phyloP scores from a whole-genome alignment of 2,797 vertebrate species.

The Hapalemur alaotrensis region DNA sequence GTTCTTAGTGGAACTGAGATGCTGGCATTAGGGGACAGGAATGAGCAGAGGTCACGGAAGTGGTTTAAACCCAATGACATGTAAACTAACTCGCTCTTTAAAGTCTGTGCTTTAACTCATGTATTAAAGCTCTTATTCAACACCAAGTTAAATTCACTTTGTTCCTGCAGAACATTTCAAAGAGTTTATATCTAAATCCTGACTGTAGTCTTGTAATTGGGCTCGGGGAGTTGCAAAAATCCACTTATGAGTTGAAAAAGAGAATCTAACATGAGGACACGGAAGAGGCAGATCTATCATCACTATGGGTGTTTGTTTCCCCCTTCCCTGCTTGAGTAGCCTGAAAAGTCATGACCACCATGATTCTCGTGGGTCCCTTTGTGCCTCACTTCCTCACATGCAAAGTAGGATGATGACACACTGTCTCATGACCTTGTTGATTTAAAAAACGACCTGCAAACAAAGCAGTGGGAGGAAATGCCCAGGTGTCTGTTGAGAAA shows the following conservation, averaged over 20 bases:
- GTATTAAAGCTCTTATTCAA: not conserved
- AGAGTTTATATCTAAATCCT: not conserved
- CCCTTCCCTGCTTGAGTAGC: not conserved
- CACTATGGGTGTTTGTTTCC: not conserved
- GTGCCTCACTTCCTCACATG: not conserved
- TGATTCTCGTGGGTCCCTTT: fast-evolving
- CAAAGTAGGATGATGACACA: not conserved
- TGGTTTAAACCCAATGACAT: not conserved
- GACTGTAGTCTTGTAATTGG: not conserved
- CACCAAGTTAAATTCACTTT: not conserved
- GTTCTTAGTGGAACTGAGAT: not conserved
- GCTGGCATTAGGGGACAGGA: not conserved
- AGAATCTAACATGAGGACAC: not conserved
- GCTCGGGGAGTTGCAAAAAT: not conserved
- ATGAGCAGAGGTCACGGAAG: not conserved
- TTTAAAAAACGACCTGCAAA: conserved; percentile 4
- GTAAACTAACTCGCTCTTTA: not conserved
- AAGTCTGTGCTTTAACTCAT: not conserved
- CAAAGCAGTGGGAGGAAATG: not conserved
- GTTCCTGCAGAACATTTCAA: not conserved
- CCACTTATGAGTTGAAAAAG: not conserved
- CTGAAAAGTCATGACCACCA: not conserved
- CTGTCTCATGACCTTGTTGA: not conserved
- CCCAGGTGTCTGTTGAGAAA: not conserved
- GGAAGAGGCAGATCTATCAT: not conserved